phyloP scores from a whole-genome alignment of 2,888 invertebrate genomes.

The Scaeva pyrastri region DNA sequence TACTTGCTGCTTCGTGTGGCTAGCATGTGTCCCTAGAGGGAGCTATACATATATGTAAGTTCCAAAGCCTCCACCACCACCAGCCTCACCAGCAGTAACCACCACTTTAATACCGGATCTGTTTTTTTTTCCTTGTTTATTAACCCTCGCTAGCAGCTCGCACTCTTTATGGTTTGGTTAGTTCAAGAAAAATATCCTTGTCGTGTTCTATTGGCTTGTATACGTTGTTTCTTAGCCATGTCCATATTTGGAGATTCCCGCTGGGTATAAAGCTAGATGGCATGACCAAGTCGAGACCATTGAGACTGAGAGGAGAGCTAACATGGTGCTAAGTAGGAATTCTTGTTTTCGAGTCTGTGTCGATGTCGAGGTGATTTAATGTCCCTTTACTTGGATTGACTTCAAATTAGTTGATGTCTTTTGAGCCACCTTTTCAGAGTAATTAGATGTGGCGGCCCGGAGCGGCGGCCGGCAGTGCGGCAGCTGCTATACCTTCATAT shows the following conservation, averaged over 20 bases:
- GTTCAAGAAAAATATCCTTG: constrained; percentile 72
- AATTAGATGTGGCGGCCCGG: constrained; percentile 53
- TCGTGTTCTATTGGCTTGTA: constrained; percentile 68
- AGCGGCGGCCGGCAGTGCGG: not conserved
- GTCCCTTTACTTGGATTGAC: constrained; percentile 72
- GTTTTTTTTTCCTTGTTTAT: constrained; percentile 55
- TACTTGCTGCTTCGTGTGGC: constrained; percentile 44
- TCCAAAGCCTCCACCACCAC: constrained; percentile 8
- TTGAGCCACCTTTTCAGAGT: constrained; percentile 45
- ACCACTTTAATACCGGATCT: constrained; percentile 19
- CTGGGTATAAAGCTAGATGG: constrained; percentile 33
- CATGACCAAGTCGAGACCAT: constrained; percentile 23
- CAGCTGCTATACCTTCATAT: no score
- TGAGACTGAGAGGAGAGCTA: constrained; percentile 4
- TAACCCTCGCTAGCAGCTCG: constrained; percentile 43
- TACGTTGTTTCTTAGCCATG: constrained; percentile 16
- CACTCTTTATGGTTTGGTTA: constrained; percentile 44
- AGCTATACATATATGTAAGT: not conserved
- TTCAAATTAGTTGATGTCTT: constrained; percentile 72
- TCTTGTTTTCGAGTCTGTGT: constrained; percentile 61
- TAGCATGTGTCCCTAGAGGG: constrained; percentile 68
- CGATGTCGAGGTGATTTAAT: constrained; percentile 68
- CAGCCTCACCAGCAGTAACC: not conserved
- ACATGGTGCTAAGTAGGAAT: constrained; percentile 69
- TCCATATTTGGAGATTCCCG: constrained; percentile 73